A percentile compares a stretch with the other conserved stretches of the same genome.
Conservation (phyloP, 2,888 invertebrate genomes). For the Amorpha juglandis region DNA sequence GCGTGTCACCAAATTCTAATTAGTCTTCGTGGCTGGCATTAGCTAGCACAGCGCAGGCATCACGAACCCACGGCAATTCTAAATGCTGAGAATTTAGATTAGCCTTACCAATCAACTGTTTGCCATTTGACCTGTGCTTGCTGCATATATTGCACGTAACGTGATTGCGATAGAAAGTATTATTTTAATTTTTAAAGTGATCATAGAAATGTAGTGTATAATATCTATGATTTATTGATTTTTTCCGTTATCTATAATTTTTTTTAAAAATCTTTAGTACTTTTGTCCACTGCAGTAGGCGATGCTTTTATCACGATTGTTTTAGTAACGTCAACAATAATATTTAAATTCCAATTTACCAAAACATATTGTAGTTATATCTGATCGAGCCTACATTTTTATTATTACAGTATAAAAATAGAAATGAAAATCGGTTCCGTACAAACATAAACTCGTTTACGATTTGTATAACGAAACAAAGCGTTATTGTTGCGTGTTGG, state of each 20-base stretch:
- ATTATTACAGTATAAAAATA: conserved; percentile 4
- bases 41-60: conserved; percentile 67
- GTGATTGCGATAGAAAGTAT: conserved; percentile 24
- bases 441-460: conserved; percentile 48
- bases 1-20: conserved; percentile 82
- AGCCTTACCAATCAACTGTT: conserved; percentile 42
- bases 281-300: not conserved
- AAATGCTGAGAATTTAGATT: conserved; percentile 38
- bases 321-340: not conserved
- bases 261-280: not conserved
- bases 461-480: conserved; percentile 40
- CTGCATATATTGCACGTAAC: conserved; percentile 36
- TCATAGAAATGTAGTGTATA: not conserved
- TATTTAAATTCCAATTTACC: not conserved
- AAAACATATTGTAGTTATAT: not conserved
- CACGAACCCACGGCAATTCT: conserved; percentile 48
- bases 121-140: conserved; percentile 44
- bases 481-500: conserved; percentile 56
- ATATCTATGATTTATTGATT: too few species aligned
- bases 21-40: conserved; percentile 78
- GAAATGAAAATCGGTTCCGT: conserved; percentile 17
- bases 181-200: not conserved
- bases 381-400: not conserved
- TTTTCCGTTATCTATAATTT: too few species aligned
- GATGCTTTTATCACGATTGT: not conserved